Evolutionary conservation across 2,113 vertebrate genomes (phyloP).

Genomic region (Gobio gobio): DNA sequence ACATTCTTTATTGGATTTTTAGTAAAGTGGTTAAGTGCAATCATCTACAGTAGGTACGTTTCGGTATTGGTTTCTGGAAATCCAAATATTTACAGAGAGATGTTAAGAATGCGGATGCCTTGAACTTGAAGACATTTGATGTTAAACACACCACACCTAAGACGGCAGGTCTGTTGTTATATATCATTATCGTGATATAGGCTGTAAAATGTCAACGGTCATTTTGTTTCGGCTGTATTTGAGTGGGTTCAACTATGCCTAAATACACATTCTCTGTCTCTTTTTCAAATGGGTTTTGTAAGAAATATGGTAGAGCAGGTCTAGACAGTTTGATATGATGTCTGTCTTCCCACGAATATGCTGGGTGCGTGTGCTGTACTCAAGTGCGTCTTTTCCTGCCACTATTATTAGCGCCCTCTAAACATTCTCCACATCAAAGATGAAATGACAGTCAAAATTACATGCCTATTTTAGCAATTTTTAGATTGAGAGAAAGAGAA

Average conservation of each 20-base stretch:
- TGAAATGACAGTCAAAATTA: conserved; percentile 15
- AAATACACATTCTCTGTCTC: background rate
- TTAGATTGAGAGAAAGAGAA: background rate
- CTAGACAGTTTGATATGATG: conserved; percentile 15
- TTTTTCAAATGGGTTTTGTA: background rate
- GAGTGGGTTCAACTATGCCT: background rate
- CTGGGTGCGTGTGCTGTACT: background rate
- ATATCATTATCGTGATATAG: background rate
- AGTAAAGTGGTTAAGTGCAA: background rate
- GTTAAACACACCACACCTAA: conserved; percentile 21
- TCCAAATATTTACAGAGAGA: background rate
- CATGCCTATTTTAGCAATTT: conserved; percentile 3
- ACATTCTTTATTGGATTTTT: background rate
- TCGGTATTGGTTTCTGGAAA: background rate
- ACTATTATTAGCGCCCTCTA: conserved; percentile 22
- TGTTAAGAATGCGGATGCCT: background rate
- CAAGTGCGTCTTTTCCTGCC: background rate
- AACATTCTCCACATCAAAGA: conserved; percentile 30
- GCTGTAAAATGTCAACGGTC: background rate
- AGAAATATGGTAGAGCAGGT: conserved; percentile 36
- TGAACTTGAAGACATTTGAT: conserved; percentile 1
- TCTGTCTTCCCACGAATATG: conserved; percentile 4
- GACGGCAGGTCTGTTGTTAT: background rate
- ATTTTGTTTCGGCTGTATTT: background rate
- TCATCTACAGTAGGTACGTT: background rate